These are phyloP conservation scores for Plecotus auritus DNA, from an alignment of 2,113 vertebrate species.

Conservation along the genomic window DNA sequence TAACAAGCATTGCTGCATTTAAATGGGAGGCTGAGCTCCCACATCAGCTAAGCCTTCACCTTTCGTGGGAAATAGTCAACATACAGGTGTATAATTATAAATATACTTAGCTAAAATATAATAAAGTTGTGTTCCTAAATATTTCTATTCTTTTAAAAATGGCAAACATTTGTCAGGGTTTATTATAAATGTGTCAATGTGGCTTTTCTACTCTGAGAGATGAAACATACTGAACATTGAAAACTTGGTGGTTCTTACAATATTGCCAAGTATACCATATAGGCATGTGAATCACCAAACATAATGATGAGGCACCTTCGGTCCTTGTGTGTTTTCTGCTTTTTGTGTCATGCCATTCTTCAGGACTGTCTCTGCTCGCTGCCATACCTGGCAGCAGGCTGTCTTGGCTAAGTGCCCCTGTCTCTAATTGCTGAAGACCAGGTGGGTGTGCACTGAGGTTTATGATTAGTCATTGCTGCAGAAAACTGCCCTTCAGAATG, in stretches of 20 bases:
- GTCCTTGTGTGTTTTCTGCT: background rate
- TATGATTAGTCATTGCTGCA: background rate
- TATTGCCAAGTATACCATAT: background rate
- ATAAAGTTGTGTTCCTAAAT: background rate
- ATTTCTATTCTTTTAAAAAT: background rate
- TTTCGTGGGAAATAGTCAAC: background rate
- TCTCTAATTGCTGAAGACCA: background rate
- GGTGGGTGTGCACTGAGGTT: background rate
- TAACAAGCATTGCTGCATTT: background rate
- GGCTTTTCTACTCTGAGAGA: background rate
- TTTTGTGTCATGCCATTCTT: background rate
- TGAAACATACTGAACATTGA: background rate
- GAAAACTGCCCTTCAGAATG: background rate
- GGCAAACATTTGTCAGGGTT: background rate
- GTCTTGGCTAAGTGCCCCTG: background rate
- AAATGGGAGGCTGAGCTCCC: background rate
- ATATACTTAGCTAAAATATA: background rate
- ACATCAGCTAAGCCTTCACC: background rate
- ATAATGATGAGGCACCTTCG: background rate
- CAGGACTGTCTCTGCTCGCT: background rate
- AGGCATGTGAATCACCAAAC: background rate
- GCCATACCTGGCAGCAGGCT: background rate
- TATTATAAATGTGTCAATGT: background rate
- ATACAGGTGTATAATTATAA: background rate
- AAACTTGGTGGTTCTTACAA: background rate